These are phyloP conservation scores for Lepidochitona cinerea DNA, from an alignment of 2,888 invertebrate species.

Conservation along the genomic window DNA sequence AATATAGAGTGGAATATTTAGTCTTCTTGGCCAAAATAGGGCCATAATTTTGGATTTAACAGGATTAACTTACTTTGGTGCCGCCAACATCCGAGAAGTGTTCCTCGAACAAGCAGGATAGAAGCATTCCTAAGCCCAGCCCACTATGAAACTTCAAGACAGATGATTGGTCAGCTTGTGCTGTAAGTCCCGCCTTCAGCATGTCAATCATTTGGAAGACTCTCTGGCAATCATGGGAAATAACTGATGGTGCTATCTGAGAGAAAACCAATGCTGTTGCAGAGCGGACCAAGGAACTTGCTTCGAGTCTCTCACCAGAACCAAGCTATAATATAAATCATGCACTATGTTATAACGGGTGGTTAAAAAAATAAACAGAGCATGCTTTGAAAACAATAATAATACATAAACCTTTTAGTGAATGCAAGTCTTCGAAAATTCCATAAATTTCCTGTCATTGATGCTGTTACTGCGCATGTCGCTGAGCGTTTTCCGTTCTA, in stretches of 20 bases:
- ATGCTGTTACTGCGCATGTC: no score
- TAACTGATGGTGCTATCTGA: slow-evolving; percentile 48
- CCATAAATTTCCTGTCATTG: no score
- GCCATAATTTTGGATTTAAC: background rate
- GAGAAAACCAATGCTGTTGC: slow-evolving; percentile 49
- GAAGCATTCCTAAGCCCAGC: slow-evolving; percentile 52
- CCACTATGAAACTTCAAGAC: slow-evolving; percentile 43
- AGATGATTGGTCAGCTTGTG: slow-evolving; percentile 46
- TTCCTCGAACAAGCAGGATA: slow-evolving; percentile 53
- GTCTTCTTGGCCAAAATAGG: no score
- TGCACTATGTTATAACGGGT: no score
- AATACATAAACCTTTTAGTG: no score
- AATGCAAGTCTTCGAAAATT: no score
- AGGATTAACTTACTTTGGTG: slow-evolving; percentile 39
- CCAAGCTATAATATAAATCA: no score
- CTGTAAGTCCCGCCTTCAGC: slow-evolving; percentile 44
- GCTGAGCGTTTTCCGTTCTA: no score
- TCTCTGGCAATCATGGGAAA: slow-evolving; percentile 41
- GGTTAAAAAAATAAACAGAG: no score
- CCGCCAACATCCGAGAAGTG: slow-evolving; percentile 57
- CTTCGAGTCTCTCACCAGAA: slow-evolving; percentile 44
- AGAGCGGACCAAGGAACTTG: slow-evolving; percentile 53
- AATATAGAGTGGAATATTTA: no score
- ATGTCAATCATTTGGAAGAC: slow-evolving; percentile 41
- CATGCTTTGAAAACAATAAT: no score